Base-by-base conservation (phyloP, 2,113 vertebrate species). In the Diadophis punctatus region DNA sequence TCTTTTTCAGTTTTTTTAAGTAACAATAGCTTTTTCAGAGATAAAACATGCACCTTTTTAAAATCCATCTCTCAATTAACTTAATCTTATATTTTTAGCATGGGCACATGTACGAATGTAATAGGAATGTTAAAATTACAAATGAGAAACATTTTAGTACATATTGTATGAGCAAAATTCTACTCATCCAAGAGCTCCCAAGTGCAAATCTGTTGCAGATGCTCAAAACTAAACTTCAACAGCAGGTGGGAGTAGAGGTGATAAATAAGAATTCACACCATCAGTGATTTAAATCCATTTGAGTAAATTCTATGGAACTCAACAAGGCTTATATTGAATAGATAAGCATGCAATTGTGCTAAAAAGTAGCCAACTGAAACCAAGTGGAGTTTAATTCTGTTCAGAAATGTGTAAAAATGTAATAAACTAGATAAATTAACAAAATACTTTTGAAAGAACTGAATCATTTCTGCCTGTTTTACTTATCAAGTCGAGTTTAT, bases 81-180 rank as follows among this genome's bases (percentile, higher is more conserved):
- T 51, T 63, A 48, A 49, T 39, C 34, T 43, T 20, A 39, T 80
- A 80, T 22, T 43, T 43, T 80, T 88, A 68, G 23, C 48, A 88
- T 87, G 23, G 22, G 30, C 30, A 39, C 20, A 11, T 87, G 34
- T 56, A 91, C 9, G 25, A 30, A 60, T 43, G 16, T 63, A 63
- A 51, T 23, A 68, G 48, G 56, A 51, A 91, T 39, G n/a, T 87
- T 91, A 51, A 91, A 91, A 86, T 91, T 86, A 87, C 30, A n/a
- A 86, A 51, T 74, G 60, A 68, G 18, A 56, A 20, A 48, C 22
- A 43, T 80, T 80, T 80, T 80, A 80, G 16, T 80, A 80, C 18
- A 43, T 20, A 22, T 80, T 43, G 3, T 43, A 43, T 23, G 8
- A 80, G 34, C 34, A 80, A 43, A 80, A 80, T 80, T 39, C 34